Conservation (phyloP, 30 jellyfish, hydroid and myxozoan genomes). For the Hydractinia symbiolongicarpus region DNA sequence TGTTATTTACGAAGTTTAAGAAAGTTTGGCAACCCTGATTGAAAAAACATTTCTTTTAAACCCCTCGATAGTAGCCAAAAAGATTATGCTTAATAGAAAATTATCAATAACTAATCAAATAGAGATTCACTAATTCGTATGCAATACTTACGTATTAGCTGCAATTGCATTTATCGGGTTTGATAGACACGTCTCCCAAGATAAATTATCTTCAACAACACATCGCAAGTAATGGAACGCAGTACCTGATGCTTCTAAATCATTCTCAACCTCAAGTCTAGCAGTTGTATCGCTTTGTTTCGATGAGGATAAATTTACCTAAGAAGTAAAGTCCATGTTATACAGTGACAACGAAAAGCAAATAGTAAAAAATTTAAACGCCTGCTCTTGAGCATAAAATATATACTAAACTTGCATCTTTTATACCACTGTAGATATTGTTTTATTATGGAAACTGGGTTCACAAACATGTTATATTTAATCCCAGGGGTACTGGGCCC, state of each 20-base stretch:
- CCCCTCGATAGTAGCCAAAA: neutral
- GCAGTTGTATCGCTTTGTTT: conserved; percentile 6
- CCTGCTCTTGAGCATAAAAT: too few species aligned
- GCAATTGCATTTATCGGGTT: conserved; percentile 65
- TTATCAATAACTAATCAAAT: neutral
- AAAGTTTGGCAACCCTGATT: neutral
- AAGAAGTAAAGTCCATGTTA: neutral
- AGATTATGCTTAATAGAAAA: neutral
- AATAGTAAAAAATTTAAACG: neutral
- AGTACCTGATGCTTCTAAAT: conserved; percentile 1
- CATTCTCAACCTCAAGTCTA: conserved; percentile 21
- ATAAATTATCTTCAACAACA: conserved; percentile 26
- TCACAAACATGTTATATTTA: too few species aligned
- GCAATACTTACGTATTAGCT: conserved; percentile 53
- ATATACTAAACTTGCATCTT: too few species aligned
- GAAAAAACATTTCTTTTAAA: neutral
- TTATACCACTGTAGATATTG: too few species aligned
- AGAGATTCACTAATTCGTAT: neutral
- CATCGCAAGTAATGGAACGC: conserved; percentile 56
- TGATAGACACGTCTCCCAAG: conserved; percentile 63
- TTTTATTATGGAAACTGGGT: too few species aligned
- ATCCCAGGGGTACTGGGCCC: too few species aligned
- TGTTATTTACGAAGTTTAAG: too few species aligned
- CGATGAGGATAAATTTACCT: conserved; percentile 23
- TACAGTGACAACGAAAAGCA: neutral